Evolutionary conservation across 53 echinoderm and acorn worm genomes (phyloP), one percentile per base, ranked within the genome.

Genomic region (Stichopus horrens): DNA sequence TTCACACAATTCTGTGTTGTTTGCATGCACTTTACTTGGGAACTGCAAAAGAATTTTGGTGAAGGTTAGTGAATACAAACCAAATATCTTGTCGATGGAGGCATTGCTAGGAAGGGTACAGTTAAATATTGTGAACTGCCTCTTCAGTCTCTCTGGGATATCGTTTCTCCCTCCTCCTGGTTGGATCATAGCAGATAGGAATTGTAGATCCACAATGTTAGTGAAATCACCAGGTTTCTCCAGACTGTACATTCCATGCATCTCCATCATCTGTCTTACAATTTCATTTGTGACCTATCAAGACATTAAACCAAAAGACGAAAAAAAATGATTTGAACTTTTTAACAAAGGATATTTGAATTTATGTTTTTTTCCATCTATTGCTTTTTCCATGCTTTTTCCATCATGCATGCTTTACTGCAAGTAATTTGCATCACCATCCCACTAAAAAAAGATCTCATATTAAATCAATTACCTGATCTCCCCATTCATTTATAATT

Each of bases 401-500:
- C 37, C 37, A 37, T 37, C 37, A 37, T 37, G 37, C 37, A 37
- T 37, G 37, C 37, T 37, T 37, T 37, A 37, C 37, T 37, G 37
- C 37, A 37, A 37, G 37, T 37, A 2, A 37, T 37, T 37, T 37
- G 37, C 37, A 37, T 37, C 2, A 2, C 37, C 2, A 0, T 59
- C 4, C 59, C 59, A 8, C 59, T 1, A 9, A 59, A 11, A 59
- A 11, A 9, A 59, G 0, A 71, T 7, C 71, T n/a, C n/a, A 18
- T 68, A 63, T 16, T 63, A 63, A 10, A 60, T 63, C 7, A 63
- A 13, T 63, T 90, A 96, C 96, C 94, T 97, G 98, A 75, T 97
- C 98, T 60, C 98, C 98, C 98, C 98, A 97, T 90, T 97, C 98
- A 92, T 97, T 97, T 90, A 97, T 97, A 88, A 97, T 93, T 0